A percentile compares a stretch with the other conserved stretches of the same genome.
phyloP scores from a whole-genome alignment of 1,140 invertebrate genomes.

The Frieseomelitta varia region DNA sequence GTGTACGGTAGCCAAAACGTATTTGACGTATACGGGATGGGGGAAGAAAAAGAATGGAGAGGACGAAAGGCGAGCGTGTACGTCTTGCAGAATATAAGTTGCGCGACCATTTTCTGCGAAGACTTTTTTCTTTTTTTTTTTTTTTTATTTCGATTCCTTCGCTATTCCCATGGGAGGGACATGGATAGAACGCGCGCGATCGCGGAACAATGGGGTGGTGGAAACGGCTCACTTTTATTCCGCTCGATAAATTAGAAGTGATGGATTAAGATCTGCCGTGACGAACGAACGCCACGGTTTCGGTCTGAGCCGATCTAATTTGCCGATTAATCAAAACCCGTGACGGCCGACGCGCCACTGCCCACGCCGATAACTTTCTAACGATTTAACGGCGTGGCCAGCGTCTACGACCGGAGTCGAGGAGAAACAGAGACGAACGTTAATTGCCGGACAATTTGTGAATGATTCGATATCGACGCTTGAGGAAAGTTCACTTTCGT shows the following conservation, averaged over 20 bases:
- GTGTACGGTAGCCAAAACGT: neutral
- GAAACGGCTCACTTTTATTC: conserved; percentile 55
- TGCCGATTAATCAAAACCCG: conserved; percentile 45
- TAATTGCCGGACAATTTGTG: neutral
- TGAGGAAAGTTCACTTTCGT: neutral
- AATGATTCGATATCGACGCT: neutral
- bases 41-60: neutral
- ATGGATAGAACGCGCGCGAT: conserved; percentile 27
- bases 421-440: neutral
- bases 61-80: neutral
- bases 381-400: conserved; percentile 1
- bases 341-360: neutral
- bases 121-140: neutral
- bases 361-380: neutral
- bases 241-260: conserved; percentile 47
- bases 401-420: too few relatives aligned
- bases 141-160: neutral
- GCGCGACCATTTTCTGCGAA: neutral
- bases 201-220: conserved; percentile 37
- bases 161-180: neutral
- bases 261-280: conserved; percentile 45
- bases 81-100: too few relatives aligned
- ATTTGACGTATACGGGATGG: too few relatives aligned
- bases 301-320: conserved; percentile 34
- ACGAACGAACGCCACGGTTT: neutral